Conservation (phyloP, 2,797 vertebrate genomes). For the Sparus aurata region DNA sequence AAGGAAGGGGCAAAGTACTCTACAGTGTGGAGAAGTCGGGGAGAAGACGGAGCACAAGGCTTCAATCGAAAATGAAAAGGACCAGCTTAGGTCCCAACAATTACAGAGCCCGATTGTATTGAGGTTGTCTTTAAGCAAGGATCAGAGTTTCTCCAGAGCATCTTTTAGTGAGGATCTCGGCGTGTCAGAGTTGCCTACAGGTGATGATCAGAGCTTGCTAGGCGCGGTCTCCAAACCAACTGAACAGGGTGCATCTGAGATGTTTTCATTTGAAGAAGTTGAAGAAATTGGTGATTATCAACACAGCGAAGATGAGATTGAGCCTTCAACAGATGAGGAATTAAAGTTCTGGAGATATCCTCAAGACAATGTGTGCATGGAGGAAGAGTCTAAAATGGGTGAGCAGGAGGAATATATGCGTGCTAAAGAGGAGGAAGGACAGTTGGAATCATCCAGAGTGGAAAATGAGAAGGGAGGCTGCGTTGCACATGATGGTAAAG, state of each 20-base stretch:
- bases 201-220: slow-evolving; percentile 22
- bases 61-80: slow-evolving; percentile 24
- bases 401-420: background rate
- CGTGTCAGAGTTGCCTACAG: slow-evolving; percentile 17
- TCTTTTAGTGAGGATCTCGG: background rate
- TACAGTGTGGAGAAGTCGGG: slow-evolving; percentile 3
- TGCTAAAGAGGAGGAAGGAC: background rate
- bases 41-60: slow-evolving; percentile 10
- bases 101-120: slow-evolving; percentile 26
- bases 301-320: slow-evolving; percentile 53
- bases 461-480: background rate
- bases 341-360: slow-evolving; percentile 71
- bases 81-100: background rate
- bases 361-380: background rate
- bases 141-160: slow-evolving; percentile 23
- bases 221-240: background rate
- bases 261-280: slow-evolving; percentile 37
- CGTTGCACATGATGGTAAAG: background rate
- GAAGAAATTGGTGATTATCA: slow-evolving; percentile 34
- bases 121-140: slow-evolving; percentile 61
- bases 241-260: background rate
- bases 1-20: slow-evolving; percentile 6
- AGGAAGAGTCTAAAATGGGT: background rate
- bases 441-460: background rate
- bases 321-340: slow-evolving; percentile 76